These are phyloP conservation scores for Haliclona indistincta DNA, from an alignment of 37 sponge, comb jelly and placozoan genomes.

Conservation along the genomic window DNA sequence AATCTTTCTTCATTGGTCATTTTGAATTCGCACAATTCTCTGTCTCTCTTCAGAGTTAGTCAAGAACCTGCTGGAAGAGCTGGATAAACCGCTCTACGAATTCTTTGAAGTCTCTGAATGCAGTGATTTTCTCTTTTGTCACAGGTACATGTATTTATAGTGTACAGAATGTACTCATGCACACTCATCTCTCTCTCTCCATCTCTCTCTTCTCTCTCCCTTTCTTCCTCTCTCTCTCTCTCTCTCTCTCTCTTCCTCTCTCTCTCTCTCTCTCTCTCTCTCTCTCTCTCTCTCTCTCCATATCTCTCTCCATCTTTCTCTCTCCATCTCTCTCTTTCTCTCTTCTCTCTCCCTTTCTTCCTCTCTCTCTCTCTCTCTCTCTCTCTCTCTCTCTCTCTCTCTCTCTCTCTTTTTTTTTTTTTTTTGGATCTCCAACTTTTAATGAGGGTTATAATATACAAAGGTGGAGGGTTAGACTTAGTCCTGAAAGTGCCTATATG, in stretches of 20 bases:
- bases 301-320: background rate
- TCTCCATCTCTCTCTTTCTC: background rate
- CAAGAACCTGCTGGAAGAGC: conserved; percentile 60
- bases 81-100: conserved; percentile 61
- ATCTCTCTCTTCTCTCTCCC: background rate
- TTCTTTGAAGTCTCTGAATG: conserved; percentile 72
- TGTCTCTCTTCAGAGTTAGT: conserved; percentile 46
- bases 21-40: background rate
- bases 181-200: background rate
- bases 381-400: too few relatives aligned
- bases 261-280: background rate
- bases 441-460: too few relatives aligned
- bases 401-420: too few relatives aligned
- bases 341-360: background rate
- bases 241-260: background rate
- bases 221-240: background rate
- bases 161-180: background rate
- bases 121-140: conserved; percentile 82
- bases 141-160: conserved; percentile 49
- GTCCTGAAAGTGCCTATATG: too few relatives aligned
- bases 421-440: too few relatives aligned
- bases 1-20: background rate
- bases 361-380: background rate
- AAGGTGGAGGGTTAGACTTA: too few relatives aligned
- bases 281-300: background rate